Base-by-base conservation (phyloP, 92 coral and sea anemone species). In the Scolanthus callimorphus region DNA sequence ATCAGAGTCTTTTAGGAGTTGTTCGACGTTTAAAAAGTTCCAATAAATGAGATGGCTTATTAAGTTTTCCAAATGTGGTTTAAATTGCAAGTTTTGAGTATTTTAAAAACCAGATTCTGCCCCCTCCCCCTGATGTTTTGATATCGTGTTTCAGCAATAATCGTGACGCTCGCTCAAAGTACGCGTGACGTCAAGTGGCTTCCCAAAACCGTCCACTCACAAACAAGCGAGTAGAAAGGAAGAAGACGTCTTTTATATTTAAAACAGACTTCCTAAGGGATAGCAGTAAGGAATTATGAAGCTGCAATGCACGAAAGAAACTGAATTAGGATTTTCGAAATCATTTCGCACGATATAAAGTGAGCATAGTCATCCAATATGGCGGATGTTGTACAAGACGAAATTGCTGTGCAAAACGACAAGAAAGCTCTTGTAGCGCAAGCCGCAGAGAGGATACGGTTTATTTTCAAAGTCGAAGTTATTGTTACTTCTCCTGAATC, bases 341-440 rank as follows among this genome's bases (percentile, higher is more conserved):
- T n/a, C n/a, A n/a, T n/a, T n/a, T n/a, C n/a, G n/a, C n/a, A n/a
- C n/a, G n/a, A n/a, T n/a, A n/a, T n/a, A n/a, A n/a, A n/a, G n/a
- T n/a, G n/a, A n/a, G n/a, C n/a, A 34, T 15, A 34, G 41, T 34
- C 6, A 6, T 34, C 15, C 15, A 74, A 44, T 11, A 80, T 85
- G 88, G 86, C 76, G 62, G 88, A 74, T 54, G 46, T 51, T 34
- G 51, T 62, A 24, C 47, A 39, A 12, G 84, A 69, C 38, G 99
- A 94, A 59, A 67, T 94, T n/a, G 79, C 89, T 12, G 79, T 94
- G 39, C 76, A 65, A 21, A 75, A 76, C 20, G 77, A 59, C 57
- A 90, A 89, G 76, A 78, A 67, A 28, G 39, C 60, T 17, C 20
- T 71, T 15, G 87, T 94, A 27, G 68, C 67, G 19, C 78, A 78